A percentile compares a stretch with the other conserved stretches of the same genome.
phyloP scores from a whole-genome alignment of 2,888 invertebrate genomes.

The Arge pagana region DNA sequence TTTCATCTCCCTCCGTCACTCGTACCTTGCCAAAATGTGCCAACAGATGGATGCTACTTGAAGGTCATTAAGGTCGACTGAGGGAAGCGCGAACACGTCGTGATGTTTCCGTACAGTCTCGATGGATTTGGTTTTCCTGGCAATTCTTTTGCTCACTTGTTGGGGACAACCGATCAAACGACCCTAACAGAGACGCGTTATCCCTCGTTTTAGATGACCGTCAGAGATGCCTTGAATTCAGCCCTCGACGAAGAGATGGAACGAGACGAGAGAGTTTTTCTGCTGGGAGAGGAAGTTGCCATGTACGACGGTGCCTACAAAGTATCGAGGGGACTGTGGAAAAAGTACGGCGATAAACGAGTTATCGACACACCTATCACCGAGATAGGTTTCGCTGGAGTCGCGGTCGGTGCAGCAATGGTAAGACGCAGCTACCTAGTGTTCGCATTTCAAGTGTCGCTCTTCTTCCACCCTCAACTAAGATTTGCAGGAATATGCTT shows the following conservation, averaged over 20 bases:
- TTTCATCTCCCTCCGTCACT: no score
- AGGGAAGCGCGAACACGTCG: conserved; percentile 20
- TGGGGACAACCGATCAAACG: background rate
- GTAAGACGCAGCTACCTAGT: no score
- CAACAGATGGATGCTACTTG: conserved; percentile 20
- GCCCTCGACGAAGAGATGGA: conserved; percentile 98
- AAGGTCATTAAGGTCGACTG: conserved; percentile 39
- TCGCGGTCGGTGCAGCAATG: conserved; percentile 93
- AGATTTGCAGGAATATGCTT: no score
- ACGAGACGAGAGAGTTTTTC: conserved; percentile 86
- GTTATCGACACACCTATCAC: conserved; percentile 98
- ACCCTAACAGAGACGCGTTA: background rate
- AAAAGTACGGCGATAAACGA: conserved; percentile 96
- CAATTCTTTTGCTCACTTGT: background rate
- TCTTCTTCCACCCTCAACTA: no score
- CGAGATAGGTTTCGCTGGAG: conserved; percentile 95
- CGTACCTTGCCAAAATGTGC: no score
- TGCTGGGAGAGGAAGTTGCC: conserved; percentile 98
- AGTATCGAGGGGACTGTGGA: conserved; percentile 92
- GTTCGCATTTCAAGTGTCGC: no score
- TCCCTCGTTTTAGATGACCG: conserved; percentile 74
- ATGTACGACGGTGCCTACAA: conserved; percentile 98
- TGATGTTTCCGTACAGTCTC: background rate
- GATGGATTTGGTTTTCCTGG: background rate
- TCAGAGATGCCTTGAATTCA: conserved; percentile 94